phyloP scores from a whole-genome alignment of 2,797 vertebrate species.

The Sebastes cheni region DNA sequence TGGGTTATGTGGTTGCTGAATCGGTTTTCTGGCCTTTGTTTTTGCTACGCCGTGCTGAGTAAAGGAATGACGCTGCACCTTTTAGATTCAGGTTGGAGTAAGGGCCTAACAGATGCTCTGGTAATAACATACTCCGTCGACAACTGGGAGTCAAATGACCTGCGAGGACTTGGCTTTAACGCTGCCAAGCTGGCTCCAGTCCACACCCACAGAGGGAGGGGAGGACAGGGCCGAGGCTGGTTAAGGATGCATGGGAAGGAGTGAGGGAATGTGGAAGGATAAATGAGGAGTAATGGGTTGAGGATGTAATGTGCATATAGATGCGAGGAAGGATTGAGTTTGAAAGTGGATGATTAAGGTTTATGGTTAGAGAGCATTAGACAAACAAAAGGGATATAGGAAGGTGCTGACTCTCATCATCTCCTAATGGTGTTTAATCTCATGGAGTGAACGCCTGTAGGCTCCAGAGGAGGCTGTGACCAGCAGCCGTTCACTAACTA shows the following conservation, averaged over 20 bases:
- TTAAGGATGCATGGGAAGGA: slow-evolving; percentile 39
- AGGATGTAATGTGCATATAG: slow-evolving; percentile 21
- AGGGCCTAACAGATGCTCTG: slow-evolving; percentile 5
- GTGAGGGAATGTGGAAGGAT: slow-evolving; percentile 4
- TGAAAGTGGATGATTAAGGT: slow-evolving; percentile 25
- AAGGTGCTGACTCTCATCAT: slow-evolving; percentile 2
- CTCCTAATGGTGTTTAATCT: slow-evolving; percentile 25
- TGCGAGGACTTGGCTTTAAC: slow-evolving; percentile 18
- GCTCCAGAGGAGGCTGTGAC: background rate
- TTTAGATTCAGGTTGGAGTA: slow-evolving; percentile 1
- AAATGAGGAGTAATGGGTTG: slow-evolving; percentile 42
- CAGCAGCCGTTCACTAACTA: background rate
- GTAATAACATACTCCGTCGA: slow-evolving; percentile 21
- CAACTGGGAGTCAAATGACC: slow-evolving; percentile 38
- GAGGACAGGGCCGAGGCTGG: background rate
- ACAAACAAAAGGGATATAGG: slow-evolving; percentile 15
- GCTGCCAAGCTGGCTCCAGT: background rate
- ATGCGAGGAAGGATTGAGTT: background rate
- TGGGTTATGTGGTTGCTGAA: background rate
- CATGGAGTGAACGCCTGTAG: background rate
- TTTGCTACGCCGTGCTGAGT: background rate
- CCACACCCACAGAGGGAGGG: background rate
- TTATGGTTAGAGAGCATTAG: slow-evolving; percentile 16
- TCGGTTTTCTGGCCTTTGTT: background rate
- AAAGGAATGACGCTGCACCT: background rate